Evolutionary conservation across 2,888 invertebrate genomes (phyloP).

Genomic region (Gasteruption jaculator): DNA sequence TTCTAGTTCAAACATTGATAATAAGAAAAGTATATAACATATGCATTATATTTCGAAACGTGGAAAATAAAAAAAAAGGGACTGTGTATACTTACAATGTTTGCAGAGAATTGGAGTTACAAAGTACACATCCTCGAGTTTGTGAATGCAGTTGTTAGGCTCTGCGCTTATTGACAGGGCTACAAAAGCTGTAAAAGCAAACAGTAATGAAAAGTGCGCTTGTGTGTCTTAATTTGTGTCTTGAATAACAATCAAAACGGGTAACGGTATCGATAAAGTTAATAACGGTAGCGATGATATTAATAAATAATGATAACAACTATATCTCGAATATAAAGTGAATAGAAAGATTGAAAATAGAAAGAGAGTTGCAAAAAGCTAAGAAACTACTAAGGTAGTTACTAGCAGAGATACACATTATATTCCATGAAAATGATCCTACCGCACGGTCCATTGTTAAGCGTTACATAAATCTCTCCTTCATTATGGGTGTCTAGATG

Average conservation of each 20-base stretch:
- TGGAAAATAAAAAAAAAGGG: background rate
- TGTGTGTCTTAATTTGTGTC: too few relatives aligned
- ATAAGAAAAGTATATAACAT: conserved; percentile 36
- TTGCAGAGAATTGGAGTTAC: conserved; percentile 56
- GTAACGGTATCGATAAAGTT: too few relatives aligned
- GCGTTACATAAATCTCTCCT: conserved; percentile 48
- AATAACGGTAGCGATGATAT: too few relatives aligned
- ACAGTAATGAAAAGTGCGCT: background rate
- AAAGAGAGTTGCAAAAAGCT: too few relatives aligned
- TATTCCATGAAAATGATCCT: conserved; percentile 16
- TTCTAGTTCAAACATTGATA: too few relatives aligned
- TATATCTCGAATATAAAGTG: too few relatives aligned
- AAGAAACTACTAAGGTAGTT: background rate
- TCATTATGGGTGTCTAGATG: conserved; percentile 46
- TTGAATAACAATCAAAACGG: too few relatives aligned
- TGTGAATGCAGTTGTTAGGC: conserved; percentile 44
- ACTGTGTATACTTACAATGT: conserved; percentile 54
- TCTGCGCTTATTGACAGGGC: conserved; percentile 36
- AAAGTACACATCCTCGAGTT: conserved; percentile 54
- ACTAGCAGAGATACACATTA: background rate
- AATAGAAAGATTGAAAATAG: too few relatives aligned
- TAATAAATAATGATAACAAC: too few relatives aligned
- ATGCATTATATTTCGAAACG: too few relatives aligned
- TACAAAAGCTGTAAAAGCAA: conserved; percentile 39
- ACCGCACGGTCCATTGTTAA: conserved; percentile 48